Percentiles rank a stretch among this genome's conserved stretches.
Evolutionary conservation across 2,888 invertebrate genomes (phyloP).

Genomic region (Laspeyria flexula): DNA sequence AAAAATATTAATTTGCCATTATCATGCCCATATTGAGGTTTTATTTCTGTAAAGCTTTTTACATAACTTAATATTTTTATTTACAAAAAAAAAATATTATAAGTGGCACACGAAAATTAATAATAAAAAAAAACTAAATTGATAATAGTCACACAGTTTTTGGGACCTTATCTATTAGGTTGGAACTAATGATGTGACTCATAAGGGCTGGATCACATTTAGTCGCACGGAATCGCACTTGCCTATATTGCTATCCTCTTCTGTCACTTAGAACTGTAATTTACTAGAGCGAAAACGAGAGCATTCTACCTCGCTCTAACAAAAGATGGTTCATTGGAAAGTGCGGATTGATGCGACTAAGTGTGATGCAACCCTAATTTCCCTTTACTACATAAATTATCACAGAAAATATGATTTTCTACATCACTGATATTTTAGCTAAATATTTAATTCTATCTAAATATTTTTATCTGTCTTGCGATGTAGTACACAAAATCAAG

Average conservation of each 20-base stretch:
- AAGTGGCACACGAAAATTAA: conserved; percentile 41
- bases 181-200: conserved; percentile 43
- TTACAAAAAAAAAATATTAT: conserved; percentile 24
- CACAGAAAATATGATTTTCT: conserved; percentile 66
- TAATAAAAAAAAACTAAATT: conserved; percentile 27
- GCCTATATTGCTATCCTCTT: too few relatives aligned
- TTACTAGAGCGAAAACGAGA: too few relatives aligned
- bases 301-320: too few relatives aligned
- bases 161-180: conserved; percentile 33
- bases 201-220: too few relatives aligned
- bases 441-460: conserved; percentile 45
- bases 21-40: conserved; percentile 34
- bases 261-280: too few relatives aligned
- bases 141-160: conserved; percentile 27
- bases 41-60: conserved; percentile 34
- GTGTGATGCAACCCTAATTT: conserved; percentile 52
- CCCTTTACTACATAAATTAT: conserved; percentile 59
- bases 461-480: conserved; percentile 18
- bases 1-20: conserved; percentile 42
- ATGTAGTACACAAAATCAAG: conserved; percentile 21
- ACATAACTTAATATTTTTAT: conserved; percentile 24
- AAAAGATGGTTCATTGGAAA: too few relatives aligned
- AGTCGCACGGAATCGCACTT: too few relatives aligned
- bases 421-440: conserved; percentile 44
- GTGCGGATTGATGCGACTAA: too few relatives aligned